Evolutionary conservation across 2,888 invertebrate genomes (phyloP).

Genomic region (Pseudoips prasinana): DNA sequence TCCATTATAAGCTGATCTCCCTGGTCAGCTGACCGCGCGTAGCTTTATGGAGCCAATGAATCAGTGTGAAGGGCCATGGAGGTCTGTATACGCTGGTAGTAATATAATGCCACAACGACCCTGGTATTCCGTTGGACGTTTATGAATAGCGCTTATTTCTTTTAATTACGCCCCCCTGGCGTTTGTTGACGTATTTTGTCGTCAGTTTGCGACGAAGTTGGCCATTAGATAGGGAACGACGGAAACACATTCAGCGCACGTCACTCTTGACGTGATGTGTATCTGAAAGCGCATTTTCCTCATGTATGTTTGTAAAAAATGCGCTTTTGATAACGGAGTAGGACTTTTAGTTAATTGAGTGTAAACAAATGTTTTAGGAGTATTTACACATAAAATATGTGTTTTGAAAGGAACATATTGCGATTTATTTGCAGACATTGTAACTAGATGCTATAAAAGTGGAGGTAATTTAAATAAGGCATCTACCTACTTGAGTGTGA

Average conservation of each 20-base stretch:
- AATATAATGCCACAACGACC: slow-evolving; percentile 63
- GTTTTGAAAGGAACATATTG: too few species aligned
- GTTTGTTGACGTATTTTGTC: slow-evolving; percentile 55
- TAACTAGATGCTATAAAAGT: too few species aligned
- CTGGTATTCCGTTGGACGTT: slow-evolving; percentile 68
- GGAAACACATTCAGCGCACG: slow-evolving; percentile 25
- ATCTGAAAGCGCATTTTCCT: slow-evolving; percentile 10
- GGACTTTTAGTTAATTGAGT: background rate
- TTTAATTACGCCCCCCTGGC: slow-evolving; percentile 71
- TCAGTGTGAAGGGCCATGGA: slow-evolving; percentile 22
- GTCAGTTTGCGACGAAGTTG: slow-evolving; percentile 30
- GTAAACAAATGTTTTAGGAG: background rate
- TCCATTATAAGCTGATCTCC: slow-evolving; percentile 46
- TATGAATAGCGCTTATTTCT: slow-evolving; percentile 80
- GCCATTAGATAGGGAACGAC: slow-evolving; percentile 16
- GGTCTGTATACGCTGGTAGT: slow-evolving; percentile 48
- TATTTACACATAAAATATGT: too few species aligned
- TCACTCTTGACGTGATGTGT: slow-evolving; percentile 17
- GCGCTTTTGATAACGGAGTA: slow-evolving; percentile 3
- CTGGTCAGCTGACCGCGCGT: slow-evolving; percentile 11
- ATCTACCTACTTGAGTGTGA: too few species aligned
- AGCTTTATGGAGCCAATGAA: slow-evolving; percentile 1
- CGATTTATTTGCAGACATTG: too few species aligned
- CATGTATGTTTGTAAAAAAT: slow-evolving; percentile 12
- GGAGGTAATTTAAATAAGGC: too few species aligned